Evolutionary conservation across 1,140 invertebrate species (phyloP), one percentile per base, ranked within the genome.

Genomic region (Neodiprion pinetum): DNA sequence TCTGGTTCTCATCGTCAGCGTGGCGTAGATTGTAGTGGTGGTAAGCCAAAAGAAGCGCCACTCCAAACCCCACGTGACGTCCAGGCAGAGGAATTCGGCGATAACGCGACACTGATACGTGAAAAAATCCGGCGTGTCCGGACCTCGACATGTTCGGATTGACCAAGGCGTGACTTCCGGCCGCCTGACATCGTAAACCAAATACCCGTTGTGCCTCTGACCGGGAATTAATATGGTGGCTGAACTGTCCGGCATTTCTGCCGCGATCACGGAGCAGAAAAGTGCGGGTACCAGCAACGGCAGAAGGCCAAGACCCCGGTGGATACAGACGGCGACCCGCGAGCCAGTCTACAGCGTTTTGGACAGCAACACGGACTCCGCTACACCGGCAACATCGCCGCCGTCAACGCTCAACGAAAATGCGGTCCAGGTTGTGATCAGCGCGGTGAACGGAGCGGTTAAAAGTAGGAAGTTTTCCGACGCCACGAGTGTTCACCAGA

Each of bases 311-410:
- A 77, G 80, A 69, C 82, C 82, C 17, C 79, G 74, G 76, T 84
- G 84, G 84, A 84, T 85, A 48, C 73, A 79, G 48, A 66, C 77
- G 7, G 80, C 84, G 21, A 85, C 79, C 0, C 79, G 79, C 8
- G 82, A 86, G 28, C 80, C 80, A 71, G 81, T 83, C 23, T 86
- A 85, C 70, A 83, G 80, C 23, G 72, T 85, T 48, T 67, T 85
- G 0, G 81, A 82, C 12, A 69, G 74, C 14, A 53, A 76, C 61
- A 73, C 79, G 0, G 17, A 71, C 12, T 66, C 67, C n/a, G 17
- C 47, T 40, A 10, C 9, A 17, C 48, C 17, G 70, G 9, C 53
- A 73, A 1, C 0, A 9, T 5, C n/a, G 49, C 11, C 53, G 4
- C n/a, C 10, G 11, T 53, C 9, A 70, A 68, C 2, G 9, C 67